Percentiles rank a stretch among this genome's conserved stretches.
These are phyloP conservation scores for Nibea coibor DNA, from an alignment of 2,113 vertebrate species.

Conservation along the genomic window DNA sequence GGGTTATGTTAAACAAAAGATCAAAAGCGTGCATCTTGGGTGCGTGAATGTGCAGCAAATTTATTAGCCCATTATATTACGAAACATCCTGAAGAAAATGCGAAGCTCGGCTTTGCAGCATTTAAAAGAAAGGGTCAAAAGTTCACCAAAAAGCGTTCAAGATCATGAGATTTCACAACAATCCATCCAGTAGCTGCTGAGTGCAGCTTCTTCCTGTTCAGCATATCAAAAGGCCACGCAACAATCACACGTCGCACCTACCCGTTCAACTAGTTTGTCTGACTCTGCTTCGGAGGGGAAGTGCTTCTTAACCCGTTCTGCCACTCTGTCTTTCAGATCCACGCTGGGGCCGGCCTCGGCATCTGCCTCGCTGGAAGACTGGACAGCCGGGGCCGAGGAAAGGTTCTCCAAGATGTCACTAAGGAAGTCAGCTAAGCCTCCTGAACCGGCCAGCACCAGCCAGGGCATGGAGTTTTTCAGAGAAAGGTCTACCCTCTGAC, in stretches of 20 bases:
- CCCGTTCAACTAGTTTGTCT: conserved; percentile 82
- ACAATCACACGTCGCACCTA: conserved; percentile 41
- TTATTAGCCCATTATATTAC: not conserved
- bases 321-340: conserved; percentile 73
- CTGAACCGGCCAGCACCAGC: conserved; percentile 89
- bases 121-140: not conserved
- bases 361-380: conserved; percentile 69
- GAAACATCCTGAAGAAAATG: not conserved
- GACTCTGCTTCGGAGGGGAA: conserved; percentile 74
- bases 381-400: conserved; percentile 36
- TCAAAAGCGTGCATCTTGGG: not conserved
- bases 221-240: not conserved
- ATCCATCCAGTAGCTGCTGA: not conserved
- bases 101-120: not conserved
- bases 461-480: conserved; percentile 87
- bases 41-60: not conserved
- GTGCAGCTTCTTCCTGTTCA: not conserved
- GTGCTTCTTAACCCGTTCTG: conserved; percentile 79
- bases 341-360: conserved; percentile 53
- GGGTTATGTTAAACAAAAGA: not conserved
- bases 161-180: not conserved
- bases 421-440: conserved; percentile 88
- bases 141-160: not conserved
- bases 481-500: conserved; percentile 86
- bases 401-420: conserved; percentile 85